These are phyloP conservation scores for Carcina quercana DNA, from an alignment of 2,888 invertebrate genomes.

Conservation along the genomic window DNA sequence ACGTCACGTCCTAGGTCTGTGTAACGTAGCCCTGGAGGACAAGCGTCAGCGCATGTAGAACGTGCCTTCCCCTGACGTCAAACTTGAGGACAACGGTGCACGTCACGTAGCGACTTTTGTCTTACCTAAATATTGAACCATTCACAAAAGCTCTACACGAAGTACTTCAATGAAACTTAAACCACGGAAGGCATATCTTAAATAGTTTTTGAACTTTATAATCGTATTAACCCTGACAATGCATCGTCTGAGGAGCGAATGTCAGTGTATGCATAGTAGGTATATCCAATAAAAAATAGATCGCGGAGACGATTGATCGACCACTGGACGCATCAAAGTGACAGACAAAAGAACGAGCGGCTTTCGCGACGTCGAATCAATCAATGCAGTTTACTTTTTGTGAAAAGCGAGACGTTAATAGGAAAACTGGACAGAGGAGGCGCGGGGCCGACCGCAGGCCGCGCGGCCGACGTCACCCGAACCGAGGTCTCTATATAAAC, in stretches of 20 bases:
- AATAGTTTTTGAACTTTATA: too few species aligned
- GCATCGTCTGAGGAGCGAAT: too few species aligned
- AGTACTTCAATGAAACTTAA: too few species aligned
- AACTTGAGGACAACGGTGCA: constrained; percentile 17
- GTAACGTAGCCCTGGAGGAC: constrained; percentile 1
- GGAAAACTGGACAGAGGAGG: constrained; percentile 39
- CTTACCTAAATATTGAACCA: too few species aligned
- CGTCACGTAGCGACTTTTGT: constrained; percentile 6
- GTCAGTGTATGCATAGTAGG: too few species aligned
- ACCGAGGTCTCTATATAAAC: constrained; percentile 68
- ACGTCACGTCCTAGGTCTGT: too few species aligned
- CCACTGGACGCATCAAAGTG: too few species aligned
- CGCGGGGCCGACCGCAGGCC: constrained; percentile 34
- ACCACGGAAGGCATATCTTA: too few species aligned
- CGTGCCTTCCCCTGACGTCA: constrained; percentile 39
- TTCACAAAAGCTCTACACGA: too few species aligned
- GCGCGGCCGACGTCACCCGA: constrained; percentile 53
- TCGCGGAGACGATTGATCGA: constrained; percentile 14
- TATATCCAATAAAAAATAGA: too few species aligned
- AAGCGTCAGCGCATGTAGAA: not conserved
- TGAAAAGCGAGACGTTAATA: constrained; percentile 42
- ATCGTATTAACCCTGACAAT: too few species aligned
- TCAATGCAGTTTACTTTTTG: constrained; percentile 38
- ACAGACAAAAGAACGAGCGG: constrained; percentile 21
- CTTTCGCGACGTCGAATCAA: constrained; percentile 26